Base-by-base conservation (phyloP, 2,888 invertebrate genomes). In the Flabesymbios commensalis region DNA sequence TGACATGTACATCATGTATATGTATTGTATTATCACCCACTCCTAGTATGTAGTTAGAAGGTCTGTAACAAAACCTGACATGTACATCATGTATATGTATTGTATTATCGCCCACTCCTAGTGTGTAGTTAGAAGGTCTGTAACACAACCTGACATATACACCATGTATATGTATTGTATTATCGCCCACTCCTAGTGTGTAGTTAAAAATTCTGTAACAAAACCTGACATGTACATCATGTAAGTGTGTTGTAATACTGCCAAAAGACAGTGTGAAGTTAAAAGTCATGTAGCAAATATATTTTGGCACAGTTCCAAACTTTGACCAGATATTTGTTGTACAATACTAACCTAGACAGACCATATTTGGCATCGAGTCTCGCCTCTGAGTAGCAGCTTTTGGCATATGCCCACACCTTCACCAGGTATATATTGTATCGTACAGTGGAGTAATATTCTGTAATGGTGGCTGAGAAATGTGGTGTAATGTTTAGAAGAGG, bases 91-190 rank as follows among this genome's bases (percentile, higher is more conserved):
- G 67, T 24, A 84, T 66, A 24, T 70, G 72, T 19, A 84, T 69
- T 4, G 71, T 69, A 69, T 83, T 84, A 45, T 76, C 75, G 1
- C 84, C 84, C 2, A 85, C 68, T 2, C 84, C 84, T 3, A 85
- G 71, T 0, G 83, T 83, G 63, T 81, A 77, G 73, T 83, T 84
- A 32, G 76, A 73, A 7, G 78, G 75, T 60, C 84, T 83, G 74
- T 41, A 65, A 66, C 4, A 22, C n/a, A n/a, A n/a, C n/a, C n/a
- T n/a, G n/a, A n/a, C n/a, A n/a, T n/a, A n/a, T n/a, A n/a, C n/a
- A n/a, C n/a, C n/a, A n/a, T n/a, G n/a, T n/a, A n/a, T n/a, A n/a
- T n/a, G n/a, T n/a, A n/a, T n/a, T n/a, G n/a, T n/a, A n/a, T n/a
- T n/a, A n/a, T n/a, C n/a, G n/a, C n/a, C n/a, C n/a, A n/a, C n/a